Percentiles rank a stretch among this genome's conserved stretches.
phyloP scores from a whole-genome alignment of 2,888 invertebrate species.

The Celastrina argiolus region DNA sequence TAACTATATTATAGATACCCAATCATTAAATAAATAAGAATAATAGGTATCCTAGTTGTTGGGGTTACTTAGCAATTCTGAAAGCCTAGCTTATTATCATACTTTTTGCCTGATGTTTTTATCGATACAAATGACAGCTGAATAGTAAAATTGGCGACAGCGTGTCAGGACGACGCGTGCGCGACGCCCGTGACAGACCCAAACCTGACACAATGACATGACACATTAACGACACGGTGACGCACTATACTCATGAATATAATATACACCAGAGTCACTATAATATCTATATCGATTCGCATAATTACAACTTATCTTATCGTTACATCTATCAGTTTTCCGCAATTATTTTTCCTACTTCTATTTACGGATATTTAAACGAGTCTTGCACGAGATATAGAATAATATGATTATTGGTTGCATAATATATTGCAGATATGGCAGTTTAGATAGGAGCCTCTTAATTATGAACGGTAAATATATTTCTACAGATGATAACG shows the following conservation, averaged over 20 bases:
- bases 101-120: background rate
- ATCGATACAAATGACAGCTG: background rate
- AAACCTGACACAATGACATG: conserved; percentile 14
- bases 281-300: background rate
- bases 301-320: background rate
- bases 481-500: no score
- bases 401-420: no score
- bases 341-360: background rate
- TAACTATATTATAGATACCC: no score
- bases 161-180: background rate
- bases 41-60: no score
- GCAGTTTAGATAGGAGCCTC: no score
- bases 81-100: background rate
- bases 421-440: no score
- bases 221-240: background rate
- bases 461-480: no score
- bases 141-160: background rate
- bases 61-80: background rate
- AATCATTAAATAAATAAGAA: no score
- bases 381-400: no score
- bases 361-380: background rate
- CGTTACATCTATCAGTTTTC: background rate
- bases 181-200: background rate
- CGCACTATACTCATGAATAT: background rate
- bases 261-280: background rate